These are phyloP conservation scores for Oligia strigilis DNA, from an alignment of 2,888 invertebrate genomes.

Conservation along the genomic window DNA sequence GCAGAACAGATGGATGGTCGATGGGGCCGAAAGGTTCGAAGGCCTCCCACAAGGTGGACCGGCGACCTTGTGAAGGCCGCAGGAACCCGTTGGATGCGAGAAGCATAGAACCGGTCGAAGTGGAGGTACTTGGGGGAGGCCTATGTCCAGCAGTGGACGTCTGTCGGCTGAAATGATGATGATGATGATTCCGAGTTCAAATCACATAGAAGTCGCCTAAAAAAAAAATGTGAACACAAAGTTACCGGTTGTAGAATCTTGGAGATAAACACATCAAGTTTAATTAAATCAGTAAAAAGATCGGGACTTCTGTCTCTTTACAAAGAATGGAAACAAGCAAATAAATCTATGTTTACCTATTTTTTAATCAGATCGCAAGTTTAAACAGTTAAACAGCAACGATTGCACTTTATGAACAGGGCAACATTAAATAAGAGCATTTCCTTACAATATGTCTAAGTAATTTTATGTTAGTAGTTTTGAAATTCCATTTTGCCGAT, in stretches of 20 bases:
- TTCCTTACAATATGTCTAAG: slow-evolving; percentile 52
- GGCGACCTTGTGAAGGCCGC: too few species aligned
- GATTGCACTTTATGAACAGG: slow-evolving; percentile 48
- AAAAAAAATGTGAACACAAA: slow-evolving; percentile 20
- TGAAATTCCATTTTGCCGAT: slow-evolving; percentile 70
- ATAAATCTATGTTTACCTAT: slow-evolving; percentile 38
- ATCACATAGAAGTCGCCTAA: neutral
- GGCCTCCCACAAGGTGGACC: too few species aligned
- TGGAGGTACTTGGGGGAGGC: too few species aligned
- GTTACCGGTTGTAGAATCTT: slow-evolving; percentile 10
- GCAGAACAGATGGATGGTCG: too few species aligned
- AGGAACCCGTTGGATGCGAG: too few species aligned
- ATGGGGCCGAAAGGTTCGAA: too few species aligned
- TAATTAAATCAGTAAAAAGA: slow-evolving; percentile 27
- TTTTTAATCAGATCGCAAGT: slow-evolving; percentile 41
- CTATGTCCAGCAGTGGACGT: too few species aligned
- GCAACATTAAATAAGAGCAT: too few species aligned
- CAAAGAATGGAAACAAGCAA: slow-evolving; percentile 37
- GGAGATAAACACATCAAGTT: slow-evolving; percentile 24
- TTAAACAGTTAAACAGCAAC: slow-evolving; percentile 38
- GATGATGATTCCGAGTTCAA: neutral
- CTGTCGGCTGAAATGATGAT: too few species aligned
- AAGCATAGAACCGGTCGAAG: too few species aligned
- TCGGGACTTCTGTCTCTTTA: neutral
- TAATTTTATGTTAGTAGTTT: slow-evolving; percentile 69